phyloP scores from a whole-genome alignment of 2,113 vertebrate species.

The Pampusana beccarii region DNA sequence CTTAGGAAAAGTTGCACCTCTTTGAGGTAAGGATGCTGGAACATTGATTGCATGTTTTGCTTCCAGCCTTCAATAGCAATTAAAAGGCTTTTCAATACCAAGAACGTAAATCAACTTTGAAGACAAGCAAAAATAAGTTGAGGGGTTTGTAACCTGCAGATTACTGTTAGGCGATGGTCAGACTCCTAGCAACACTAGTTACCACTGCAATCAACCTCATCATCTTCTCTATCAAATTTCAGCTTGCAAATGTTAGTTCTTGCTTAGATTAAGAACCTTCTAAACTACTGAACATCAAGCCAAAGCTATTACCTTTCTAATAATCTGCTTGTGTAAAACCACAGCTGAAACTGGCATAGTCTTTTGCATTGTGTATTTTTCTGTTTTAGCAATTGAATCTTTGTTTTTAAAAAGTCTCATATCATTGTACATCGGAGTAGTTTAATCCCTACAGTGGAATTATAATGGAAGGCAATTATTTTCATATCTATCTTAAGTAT shows the following conservation, averaged over 20 bases:
- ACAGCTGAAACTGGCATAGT: accelerated
- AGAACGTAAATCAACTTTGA: background rate
- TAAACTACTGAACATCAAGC: background rate
- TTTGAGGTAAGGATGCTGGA: background rate
- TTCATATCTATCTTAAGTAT: background rate
- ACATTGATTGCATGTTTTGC: background rate
- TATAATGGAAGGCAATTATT: background rate
- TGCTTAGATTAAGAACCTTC: background rate
- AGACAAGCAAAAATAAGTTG: background rate
- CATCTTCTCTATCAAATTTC: background rate
- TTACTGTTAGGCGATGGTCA: background rate
- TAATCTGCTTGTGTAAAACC: background rate
- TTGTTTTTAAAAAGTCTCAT: background rate
- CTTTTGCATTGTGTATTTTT: background rate
- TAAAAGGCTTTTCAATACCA: background rate
- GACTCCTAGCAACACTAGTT: background rate
- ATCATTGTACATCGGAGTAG: background rate
- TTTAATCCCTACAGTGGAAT: background rate
- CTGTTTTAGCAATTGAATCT: background rate
- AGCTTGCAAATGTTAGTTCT: background rate
- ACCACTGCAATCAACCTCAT: background rate
- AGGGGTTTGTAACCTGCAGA: background rate
- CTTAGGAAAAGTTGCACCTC: background rate
- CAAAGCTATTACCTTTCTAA: background rate
- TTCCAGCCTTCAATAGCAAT: background rate